Evolutionary conservation across 2,113 vertebrate genomes (phyloP).

Genomic region (Microcebus griseorufus): DNA sequence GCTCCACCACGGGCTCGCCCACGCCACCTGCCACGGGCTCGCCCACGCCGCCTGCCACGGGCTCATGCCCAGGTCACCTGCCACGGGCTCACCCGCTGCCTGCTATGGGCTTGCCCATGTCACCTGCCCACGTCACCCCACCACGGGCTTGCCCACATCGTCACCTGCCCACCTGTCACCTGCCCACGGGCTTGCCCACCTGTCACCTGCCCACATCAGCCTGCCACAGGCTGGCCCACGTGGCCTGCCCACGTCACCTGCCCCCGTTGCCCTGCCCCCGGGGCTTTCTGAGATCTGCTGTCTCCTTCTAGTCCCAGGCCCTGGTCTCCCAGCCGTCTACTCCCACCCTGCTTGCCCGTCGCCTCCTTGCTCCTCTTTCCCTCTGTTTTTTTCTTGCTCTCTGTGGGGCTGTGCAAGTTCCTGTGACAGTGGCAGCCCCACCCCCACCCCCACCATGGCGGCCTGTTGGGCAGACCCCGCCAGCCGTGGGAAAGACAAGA

Average conservation of each 20-base stretch:
- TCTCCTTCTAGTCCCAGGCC: background rate
- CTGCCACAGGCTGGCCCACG: too few relatives aligned
- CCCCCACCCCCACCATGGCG: rapidly evolving
- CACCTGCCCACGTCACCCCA: background rate
- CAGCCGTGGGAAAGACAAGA: background rate
- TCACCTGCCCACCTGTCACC: too few relatives aligned
- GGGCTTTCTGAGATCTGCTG: background rate
- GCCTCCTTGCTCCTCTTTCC: background rate
- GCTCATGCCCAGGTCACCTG: too few relatives aligned
- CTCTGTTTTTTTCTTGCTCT: background rate
- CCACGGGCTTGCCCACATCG: too few relatives aligned
- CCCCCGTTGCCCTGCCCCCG: rapidly evolving
- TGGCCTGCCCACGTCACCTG: too few relatives aligned
- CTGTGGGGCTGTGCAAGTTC: background rate
- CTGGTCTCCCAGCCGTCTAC: too few relatives aligned
- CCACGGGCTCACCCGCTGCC: too few relatives aligned
- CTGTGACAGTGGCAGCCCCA: too few relatives aligned
- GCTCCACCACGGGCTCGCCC: background rate
- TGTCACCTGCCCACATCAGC: too few relatives aligned
- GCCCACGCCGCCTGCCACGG: too few relatives aligned
- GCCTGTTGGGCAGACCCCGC: background rate
- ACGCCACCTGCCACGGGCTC: background rate
- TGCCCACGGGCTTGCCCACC: too few relatives aligned
- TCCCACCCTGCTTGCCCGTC: background rate
- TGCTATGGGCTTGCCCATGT: background rate